These are phyloP conservation scores for Cantharis lateralis DNA, from an alignment of 2,888 invertebrate genomes.

Conservation along the genomic window DNA sequence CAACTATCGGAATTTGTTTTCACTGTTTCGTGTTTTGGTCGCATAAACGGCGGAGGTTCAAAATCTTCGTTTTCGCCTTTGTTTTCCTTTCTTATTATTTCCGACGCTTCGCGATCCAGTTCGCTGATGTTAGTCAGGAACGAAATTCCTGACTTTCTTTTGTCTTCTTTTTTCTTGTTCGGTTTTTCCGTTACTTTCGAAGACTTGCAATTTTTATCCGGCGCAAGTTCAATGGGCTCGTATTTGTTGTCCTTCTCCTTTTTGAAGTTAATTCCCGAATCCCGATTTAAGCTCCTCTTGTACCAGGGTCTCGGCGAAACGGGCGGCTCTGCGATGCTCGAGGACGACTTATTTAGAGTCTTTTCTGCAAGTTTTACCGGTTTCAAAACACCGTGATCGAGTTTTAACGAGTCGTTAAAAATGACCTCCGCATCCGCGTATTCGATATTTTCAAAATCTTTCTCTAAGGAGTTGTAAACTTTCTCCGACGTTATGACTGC, in stretches of 20 bases:
- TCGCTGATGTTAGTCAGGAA: slow-evolving; percentile 78
- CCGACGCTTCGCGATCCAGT: slow-evolving; percentile 76
- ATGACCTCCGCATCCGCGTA: slow-evolving; percentile 46
- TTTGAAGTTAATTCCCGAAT: slow-evolving; percentile 42
- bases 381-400: slow-evolving; percentile 58
- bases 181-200: slow-evolving; percentile 40
- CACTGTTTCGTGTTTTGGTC: slow-evolving; percentile 45
- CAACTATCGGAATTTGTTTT: slow-evolving; percentile 43
- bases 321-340: slow-evolving; percentile 47
- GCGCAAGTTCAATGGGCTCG: slow-evolving; percentile 50
- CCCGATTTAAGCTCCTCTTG: slow-evolving; percentile 58
- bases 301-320: slow-evolving; percentile 70
- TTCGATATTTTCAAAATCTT: slow-evolving; percentile 32
- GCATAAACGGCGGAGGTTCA: slow-evolving; percentile 54
- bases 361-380: slow-evolving; percentile 50
- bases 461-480: slow-evolving; percentile 41
- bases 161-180: slow-evolving; percentile 53
- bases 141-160: slow-evolving; percentile 63
- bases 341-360: slow-evolving; percentile 34
- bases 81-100: slow-evolving; percentile 68
- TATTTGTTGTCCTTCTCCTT: slow-evolving; percentile 48
- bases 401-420: slow-evolving; percentile 56
- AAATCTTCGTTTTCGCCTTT: slow-evolving; percentile 37
- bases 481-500: slow-evolving; percentile 38
- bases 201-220: slow-evolving; percentile 52